Conservation (phyloP, 1,140 invertebrate genomes). For the Drosophila dunni region DNA sequence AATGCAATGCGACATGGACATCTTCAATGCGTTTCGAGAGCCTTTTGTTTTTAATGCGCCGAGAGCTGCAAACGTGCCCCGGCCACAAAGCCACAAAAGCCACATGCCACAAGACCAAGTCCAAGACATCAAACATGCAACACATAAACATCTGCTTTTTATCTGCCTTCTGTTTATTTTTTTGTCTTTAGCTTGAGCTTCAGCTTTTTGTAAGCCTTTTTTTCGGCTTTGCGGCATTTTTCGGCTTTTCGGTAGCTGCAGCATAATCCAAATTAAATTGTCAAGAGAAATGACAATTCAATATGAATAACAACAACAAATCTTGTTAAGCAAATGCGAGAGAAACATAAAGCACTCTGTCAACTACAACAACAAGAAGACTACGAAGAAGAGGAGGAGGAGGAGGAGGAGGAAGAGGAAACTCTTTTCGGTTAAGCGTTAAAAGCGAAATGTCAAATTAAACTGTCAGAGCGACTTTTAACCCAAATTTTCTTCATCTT, state of each 20-base stretch:
- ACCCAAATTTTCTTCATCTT: constrained; percentile 60
- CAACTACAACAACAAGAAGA: constrained; percentile 33
- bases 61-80: constrained; percentile 41
- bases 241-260: constrained; percentile 63
- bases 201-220: constrained; percentile 4
- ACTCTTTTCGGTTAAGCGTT: constrained; percentile 19
- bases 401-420: background rate
- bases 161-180: constrained; percentile 27
- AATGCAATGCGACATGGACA: constrained; percentile 39
- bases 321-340: constrained; percentile 76
- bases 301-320: constrained; percentile 59
- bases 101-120: constrained; percentile 24
- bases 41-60: constrained; percentile 68
- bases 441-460: constrained; percentile 75
- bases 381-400: constrained; percentile 2
- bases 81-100: constrained; percentile 15
- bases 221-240: constrained; percentile 12
- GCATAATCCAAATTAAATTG: constrained; percentile 83
- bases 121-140: constrained; percentile 6
- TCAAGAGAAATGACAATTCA: constrained; percentile 83
- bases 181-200: background rate
- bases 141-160: constrained; percentile 49
- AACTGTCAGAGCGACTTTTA: constrained; percentile 78
- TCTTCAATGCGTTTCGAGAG: constrained; percentile 68
- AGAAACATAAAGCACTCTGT: constrained; percentile 74